Evolutionary conservation across 2,113 vertebrate genomes (phyloP).

Genomic region (Daboia siamensis): DNA sequence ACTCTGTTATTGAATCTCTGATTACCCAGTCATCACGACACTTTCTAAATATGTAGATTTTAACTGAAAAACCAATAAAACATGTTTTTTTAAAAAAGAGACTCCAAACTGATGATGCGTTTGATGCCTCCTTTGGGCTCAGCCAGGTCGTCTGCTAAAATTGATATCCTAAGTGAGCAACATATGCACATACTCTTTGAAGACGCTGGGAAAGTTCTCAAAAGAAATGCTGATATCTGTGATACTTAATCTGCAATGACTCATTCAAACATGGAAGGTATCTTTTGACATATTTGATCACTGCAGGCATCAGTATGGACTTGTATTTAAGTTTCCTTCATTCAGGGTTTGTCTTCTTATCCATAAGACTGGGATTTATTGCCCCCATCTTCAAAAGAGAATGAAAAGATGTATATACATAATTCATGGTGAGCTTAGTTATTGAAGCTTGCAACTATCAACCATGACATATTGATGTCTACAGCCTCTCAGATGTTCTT

Average conservation of each 20-base stretch:
- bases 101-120: not conserved
- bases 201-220: not conserved
- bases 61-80: no score
- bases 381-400: conserved; percentile 22
- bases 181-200: not conserved
- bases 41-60: no score
- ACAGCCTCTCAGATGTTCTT: conserved; percentile 49
- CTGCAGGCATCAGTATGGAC: not conserved
- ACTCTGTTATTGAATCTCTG: no score
- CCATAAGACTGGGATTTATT: conserved; percentile 27
- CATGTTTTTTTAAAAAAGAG: no score
- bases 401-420: conserved; percentile 29
- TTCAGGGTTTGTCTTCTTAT: conserved; percentile 21
- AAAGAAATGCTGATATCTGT: not conserved
- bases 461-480: conserved; percentile 56
- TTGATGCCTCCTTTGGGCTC: not conserved
- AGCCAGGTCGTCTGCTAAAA: not conserved
- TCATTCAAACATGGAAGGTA: not conserved
- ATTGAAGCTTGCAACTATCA: conserved; percentile 45
- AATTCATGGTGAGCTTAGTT: conserved; percentile 40
- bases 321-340: not conserved
- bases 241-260: not conserved
- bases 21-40: no score
- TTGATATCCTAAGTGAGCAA: not conserved
- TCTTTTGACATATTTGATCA: not conserved